Evolutionary conservation across 2,888 invertebrate genomes (phyloP).

Genomic region (Megalurothrips usitatus): DNA sequence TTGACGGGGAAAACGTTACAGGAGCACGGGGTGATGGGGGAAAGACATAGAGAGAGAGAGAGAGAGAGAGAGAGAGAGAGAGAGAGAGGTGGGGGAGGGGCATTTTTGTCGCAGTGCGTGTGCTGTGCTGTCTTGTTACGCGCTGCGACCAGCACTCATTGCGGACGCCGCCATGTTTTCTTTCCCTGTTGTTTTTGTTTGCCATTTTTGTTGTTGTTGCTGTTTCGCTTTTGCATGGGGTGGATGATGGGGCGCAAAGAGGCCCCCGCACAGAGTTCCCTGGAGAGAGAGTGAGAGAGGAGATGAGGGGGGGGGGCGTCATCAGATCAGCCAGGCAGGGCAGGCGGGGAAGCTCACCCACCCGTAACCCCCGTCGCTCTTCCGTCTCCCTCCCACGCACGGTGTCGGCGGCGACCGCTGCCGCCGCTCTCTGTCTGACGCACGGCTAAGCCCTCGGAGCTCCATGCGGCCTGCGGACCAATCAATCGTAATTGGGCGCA

Average conservation of each 20-base stretch:
- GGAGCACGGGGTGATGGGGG: too few relatives aligned
- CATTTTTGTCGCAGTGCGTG: neutral
- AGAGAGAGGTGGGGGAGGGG: neutral
- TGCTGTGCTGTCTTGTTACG: neutral
- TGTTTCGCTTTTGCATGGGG: too few relatives aligned
- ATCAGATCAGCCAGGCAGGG: too few relatives aligned
- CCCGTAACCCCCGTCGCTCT: neutral
- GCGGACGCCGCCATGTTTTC: too few relatives aligned
- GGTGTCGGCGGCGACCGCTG: neutral
- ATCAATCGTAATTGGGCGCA: constrained; percentile 6
- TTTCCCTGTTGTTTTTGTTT: too few relatives aligned
- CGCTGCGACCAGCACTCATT: neutral
- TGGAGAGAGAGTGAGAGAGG: too few relatives aligned
- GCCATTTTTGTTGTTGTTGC: too few relatives aligned
- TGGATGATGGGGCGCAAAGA: too few relatives aligned
- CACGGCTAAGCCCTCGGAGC: too few relatives aligned
- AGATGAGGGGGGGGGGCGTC: too few relatives aligned
- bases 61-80: neutral
- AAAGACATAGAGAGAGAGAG: neutral
- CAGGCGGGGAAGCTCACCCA: neutral
- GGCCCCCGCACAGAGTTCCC: too few relatives aligned
- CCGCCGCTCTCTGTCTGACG: neutral
- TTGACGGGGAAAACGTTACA: too few relatives aligned
- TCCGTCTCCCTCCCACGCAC: neutral
- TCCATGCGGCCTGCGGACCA: neutral